Evolutionary conservation across 2,113 vertebrate genomes (phyloP), one percentile per base, ranked within the genome.

Genomic region (Dermatemys mawii): DNA sequence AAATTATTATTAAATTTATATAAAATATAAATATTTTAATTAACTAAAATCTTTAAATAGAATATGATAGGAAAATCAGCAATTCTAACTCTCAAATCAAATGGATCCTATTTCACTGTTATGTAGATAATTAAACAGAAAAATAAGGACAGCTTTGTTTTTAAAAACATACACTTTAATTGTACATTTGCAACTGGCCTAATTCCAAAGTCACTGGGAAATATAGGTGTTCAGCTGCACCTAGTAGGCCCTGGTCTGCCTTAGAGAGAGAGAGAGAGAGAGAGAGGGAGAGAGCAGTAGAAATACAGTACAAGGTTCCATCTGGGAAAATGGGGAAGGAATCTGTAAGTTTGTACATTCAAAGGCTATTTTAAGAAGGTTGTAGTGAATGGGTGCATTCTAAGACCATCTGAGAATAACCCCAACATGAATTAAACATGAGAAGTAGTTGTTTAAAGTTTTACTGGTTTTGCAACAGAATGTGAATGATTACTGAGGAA

Each of bases 331-430:
- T 53, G 55, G 93, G 91, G 89, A 93, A 49, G 96, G 81, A 95
- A 44, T 78, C 88, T 94, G 95, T 93, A 97, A 94, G 94, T 97
- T 95, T 97, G 94, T 95, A 78, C 94, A 96, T 93, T 95, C 83
- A 96, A 97, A 96, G 93, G 92, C 94, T 97, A 94, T 97, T 97
- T 97, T 96, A 88, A 96, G 95, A 93, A 96, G 90, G 54, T 92
- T 93, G 78, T 50, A 84, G 79, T 97, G 96, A 97, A 97, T 97
- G 95, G 94, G 79, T 0, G 21, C 97, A 86, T 94, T 97, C 90
- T 86, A 93, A 93, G 90, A 87, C 90, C 84, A 95, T 95, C 95
- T 95, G 78, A 96, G 96, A 97, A 96, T 94, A 96, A 89, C 94
- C n/a, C 54, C 85, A 95, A 53, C 70, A 95, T 90, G 83, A 96